phyloP scores from a whole-genome alignment of 2,797 vertebrate species.

The Vultur gryphus region DNA sequence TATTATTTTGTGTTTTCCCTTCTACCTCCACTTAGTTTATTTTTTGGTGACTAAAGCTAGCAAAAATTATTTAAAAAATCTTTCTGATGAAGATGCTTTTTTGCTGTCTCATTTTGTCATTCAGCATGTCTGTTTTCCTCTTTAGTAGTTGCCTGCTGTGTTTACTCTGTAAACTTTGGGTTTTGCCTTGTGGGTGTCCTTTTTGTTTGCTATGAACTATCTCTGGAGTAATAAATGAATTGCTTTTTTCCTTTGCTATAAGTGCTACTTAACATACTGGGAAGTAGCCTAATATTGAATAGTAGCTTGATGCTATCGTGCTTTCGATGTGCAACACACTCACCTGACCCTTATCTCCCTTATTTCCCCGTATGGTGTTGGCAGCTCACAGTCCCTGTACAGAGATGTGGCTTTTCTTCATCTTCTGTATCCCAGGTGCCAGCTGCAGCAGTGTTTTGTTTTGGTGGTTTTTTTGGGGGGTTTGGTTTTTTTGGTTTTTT shows the following conservation, averaged over 20 bases:
- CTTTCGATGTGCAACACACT: background rate
- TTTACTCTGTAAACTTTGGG: background rate
- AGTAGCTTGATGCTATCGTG: background rate
- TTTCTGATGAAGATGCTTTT: background rate
- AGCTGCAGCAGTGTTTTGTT: background rate
- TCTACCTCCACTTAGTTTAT: background rate
- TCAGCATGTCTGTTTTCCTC: background rate
- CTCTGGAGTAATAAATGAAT: background rate
- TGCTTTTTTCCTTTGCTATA: background rate
- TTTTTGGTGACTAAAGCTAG: background rate
- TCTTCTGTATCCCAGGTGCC: background rate
- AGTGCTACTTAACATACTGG: background rate
- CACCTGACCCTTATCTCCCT: background rate
- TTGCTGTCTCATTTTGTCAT: background rate
- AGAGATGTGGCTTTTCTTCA: background rate
- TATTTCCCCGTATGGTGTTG: background rate
- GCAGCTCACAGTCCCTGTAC: background rate
- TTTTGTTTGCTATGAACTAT: background rate
- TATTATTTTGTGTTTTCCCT: background rate
- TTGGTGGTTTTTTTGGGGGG: too few species aligned
- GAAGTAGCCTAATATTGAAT: background rate
- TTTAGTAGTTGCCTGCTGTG: background rate
- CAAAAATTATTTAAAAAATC: background rate
- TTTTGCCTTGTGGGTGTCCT: background rate
- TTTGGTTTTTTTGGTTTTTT: too few species aligned